These are phyloP conservation scores for Hemichromis elongatus DNA, from an alignment of 2,113 vertebrate species.

Conservation along the genomic window DNA sequence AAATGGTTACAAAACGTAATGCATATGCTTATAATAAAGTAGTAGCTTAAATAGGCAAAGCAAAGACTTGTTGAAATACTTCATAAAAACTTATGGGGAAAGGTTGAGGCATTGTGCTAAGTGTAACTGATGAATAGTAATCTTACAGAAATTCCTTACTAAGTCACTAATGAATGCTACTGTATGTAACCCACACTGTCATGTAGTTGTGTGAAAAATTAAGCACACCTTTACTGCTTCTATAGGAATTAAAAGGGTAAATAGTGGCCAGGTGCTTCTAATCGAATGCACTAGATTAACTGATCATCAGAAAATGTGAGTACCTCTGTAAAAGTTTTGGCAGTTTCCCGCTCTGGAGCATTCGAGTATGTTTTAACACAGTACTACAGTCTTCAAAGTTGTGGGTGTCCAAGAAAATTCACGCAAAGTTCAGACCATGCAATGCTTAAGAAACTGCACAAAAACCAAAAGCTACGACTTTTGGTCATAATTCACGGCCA, in stretches of 20 bases:
- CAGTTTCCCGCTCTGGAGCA: background rate
- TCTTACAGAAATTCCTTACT: background rate
- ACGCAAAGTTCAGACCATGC: background rate
- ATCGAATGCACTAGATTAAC: background rate
- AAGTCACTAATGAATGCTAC: background rate
- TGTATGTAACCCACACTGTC: background rate
- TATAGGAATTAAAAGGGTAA: background rate
- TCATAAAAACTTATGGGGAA: background rate
- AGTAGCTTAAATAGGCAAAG: background rate
- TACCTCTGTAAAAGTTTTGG: background rate
- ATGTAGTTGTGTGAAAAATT: background rate
- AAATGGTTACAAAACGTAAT: background rate
- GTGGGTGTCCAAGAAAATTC: background rate
- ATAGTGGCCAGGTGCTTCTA: background rate
- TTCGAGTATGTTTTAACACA: background rate
- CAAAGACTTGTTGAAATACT: fast-evolving
- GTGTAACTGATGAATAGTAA: background rate
- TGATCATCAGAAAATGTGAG: background rate
- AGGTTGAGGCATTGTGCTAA: background rate
- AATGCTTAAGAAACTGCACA: background rate
- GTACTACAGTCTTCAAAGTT: background rate
- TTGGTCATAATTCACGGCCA: background rate
- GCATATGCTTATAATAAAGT: background rate
- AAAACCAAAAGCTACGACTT: background rate
- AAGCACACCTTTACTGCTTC: background rate